Evolutionary conservation across 1,140 invertebrate genomes (phyloP).

Genomic region (Piezodorus guildinii): DNA sequence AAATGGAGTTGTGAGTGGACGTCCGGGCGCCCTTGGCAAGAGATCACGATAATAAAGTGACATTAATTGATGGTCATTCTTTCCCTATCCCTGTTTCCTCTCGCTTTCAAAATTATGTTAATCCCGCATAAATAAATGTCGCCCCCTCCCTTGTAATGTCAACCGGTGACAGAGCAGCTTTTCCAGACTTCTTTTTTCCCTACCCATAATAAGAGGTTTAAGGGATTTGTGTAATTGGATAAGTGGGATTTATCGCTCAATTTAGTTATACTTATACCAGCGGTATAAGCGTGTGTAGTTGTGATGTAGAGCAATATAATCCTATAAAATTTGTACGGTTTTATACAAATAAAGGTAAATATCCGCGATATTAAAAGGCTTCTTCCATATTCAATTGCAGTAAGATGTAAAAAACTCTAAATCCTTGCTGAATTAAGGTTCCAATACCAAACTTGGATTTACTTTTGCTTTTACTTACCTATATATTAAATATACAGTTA

Average conservation of each 20-base stretch:
- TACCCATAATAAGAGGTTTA: not conserved
- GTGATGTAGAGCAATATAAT: too few species aligned
- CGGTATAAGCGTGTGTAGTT: too few species aligned
- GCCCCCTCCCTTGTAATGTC: not conserved
- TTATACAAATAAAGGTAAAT: too few species aligned
- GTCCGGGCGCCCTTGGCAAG: not conserved
- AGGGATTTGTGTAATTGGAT: slow-evolving; percentile 2
- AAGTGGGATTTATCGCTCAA: slow-evolving; percentile 3
- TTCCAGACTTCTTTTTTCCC: not conserved
- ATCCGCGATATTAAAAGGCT: too few species aligned
- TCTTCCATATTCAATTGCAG: too few species aligned
- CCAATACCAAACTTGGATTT: too few species aligned
- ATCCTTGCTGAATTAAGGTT: too few species aligned
- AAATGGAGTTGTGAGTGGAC: too few species aligned
- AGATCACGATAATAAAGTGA: slow-evolving; percentile 4
- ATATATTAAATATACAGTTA: too few species aligned
- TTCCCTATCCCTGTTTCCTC: not conserved
- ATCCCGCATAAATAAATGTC: slow-evolving; percentile 1
- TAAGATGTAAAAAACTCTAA: too few species aligned
- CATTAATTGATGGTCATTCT: not conserved
- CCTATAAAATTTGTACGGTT: too few species aligned
- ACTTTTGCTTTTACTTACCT: too few species aligned
- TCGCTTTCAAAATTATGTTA: slow-evolving; percentile 4
- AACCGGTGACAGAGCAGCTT: not conserved
- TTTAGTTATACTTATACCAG: not conserved